phyloP scores from a whole-genome alignment of 2,888 invertebrate genomes.

The Latrodectus hesperus region DNA sequence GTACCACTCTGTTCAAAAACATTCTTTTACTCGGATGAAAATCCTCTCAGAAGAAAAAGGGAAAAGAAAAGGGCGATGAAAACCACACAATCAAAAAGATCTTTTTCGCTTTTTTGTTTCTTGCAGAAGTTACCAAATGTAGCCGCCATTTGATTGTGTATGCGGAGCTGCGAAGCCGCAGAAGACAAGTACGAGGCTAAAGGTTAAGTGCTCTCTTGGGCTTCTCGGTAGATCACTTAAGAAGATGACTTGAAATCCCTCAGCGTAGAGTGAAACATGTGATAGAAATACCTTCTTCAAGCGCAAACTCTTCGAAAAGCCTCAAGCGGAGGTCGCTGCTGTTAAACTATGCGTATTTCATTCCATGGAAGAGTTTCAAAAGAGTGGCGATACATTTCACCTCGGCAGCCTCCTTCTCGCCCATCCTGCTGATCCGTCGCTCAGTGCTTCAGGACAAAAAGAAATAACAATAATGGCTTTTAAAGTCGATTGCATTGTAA shows the following conservation, averaged over 20 bases:
- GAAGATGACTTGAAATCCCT: slow-evolving; percentile 61
- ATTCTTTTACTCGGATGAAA: slow-evolving; percentile 46
- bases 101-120: not conserved
- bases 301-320: not conserved
- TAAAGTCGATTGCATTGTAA: too few relatives aligned
- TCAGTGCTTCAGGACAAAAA: not conserved
- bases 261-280: slow-evolving; percentile 47
- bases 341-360: slow-evolving; percentile 15
- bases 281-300: slow-evolving; percentile 45
- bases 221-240: slow-evolving; percentile 53
- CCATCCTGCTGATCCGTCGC: not conserved
- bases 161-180: slow-evolving; percentile 43
- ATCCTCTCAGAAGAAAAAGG: not conserved
- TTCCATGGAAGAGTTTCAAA: not conserved
- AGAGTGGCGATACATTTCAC: not conserved
- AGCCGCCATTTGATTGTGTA: slow-evolving; percentile 56
- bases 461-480: too few relatives aligned
- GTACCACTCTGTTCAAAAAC: slow-evolving; percentile 20
- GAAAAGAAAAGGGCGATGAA: slow-evolving; percentile 1
- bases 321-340: slow-evolving; percentile 30
- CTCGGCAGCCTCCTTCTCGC: too few relatives aligned
- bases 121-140: slow-evolving; percentile 47
- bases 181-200: slow-evolving; percentile 56
- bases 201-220: slow-evolving; percentile 63
- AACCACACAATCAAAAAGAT: slow-evolving; percentile 28